Base-by-base conservation (phyloP, 2,888 invertebrate species). In the Conops quadrifasciatus region DNA sequence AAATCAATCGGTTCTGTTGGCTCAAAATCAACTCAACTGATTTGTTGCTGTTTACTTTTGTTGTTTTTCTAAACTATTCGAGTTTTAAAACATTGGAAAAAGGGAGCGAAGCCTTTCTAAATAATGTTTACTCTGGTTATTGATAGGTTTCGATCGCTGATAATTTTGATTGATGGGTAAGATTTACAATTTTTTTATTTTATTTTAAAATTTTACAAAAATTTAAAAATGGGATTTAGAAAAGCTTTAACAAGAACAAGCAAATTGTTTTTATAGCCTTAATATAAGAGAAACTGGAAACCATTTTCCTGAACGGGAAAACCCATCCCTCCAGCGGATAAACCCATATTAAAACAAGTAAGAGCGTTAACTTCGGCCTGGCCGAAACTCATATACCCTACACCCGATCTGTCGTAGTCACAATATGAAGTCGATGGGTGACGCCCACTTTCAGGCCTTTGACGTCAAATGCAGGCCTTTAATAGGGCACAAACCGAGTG, bases 121-220 rank as follows among this genome's bases (percentile, higher is more conserved):
- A 67, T 67, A n/a, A 67, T 66, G 59, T 67, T 67, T 59, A 47
- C 49, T n/a, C 26, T 67, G 47, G 47, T 24, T 49, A 47, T 26
- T 47, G 67, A 59, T 60, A 26, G n/a, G 45, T 47, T 60, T 45
- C 49, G 49, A 59, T 74, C 78, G 63, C 56, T 19, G 36, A 47
- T 53, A 70, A 70, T 43, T 56, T 64, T 76, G 66, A 66, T 66
- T 66, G 66, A 66, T 66, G 26, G 56, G 9, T 47, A 58, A 49
- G 45, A 67, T 67, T 67, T 67, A 36, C 24, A 19, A 28, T n/a
- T 30, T 43, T 62, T 36, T 19, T 3, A 30, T 36, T 36, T 47
- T 49, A 19, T 66, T 66, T 49, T 51, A 15, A 53, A 36, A 53
- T 36, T 30, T 15, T 15, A 30, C 21, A 30, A 21, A 26, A 64